Conservation (phyloP, 2,113 vertebrate species). For the Trachemys scripta region DNA sequence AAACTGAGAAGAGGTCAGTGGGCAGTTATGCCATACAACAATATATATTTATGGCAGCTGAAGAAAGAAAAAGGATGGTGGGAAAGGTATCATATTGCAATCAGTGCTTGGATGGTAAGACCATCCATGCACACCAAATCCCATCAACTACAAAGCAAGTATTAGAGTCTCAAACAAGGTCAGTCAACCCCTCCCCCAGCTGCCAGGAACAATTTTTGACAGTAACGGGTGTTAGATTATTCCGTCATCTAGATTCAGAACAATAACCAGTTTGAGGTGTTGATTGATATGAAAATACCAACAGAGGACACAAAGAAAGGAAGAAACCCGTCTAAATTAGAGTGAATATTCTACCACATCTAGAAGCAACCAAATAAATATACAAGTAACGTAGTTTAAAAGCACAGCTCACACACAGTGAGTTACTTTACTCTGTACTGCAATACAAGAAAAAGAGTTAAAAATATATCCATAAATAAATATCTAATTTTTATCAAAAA, state of each 20-base stretch:
- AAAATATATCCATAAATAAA: not conserved
- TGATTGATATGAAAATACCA: constrained; percentile 80
- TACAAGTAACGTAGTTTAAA: not conserved
- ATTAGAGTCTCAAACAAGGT: constrained; percentile 72
- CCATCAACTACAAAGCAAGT: constrained; percentile 71
- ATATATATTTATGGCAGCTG: not conserved
- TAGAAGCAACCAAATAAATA: constrained; percentile 38
- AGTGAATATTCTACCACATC: not conserved
- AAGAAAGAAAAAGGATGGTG: not conserved
- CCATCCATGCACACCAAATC: constrained; percentile 14
- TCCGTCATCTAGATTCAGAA: constrained; percentile 82
- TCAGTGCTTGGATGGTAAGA: constrained; percentile 23
- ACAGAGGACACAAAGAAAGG: constrained; percentile 61
- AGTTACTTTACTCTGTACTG: not conserved
- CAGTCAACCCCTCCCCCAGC: constrained; percentile 52
- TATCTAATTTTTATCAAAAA: accelerated
- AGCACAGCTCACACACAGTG: not conserved
- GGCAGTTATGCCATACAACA: not conserved
- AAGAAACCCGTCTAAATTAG: constrained; percentile 11
- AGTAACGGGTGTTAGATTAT: constrained; percentile 83
- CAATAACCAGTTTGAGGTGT: constrained; percentile 80
- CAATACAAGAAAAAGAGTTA: not conserved
- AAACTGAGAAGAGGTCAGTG: accelerated
- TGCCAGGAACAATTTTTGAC: constrained; percentile 80
- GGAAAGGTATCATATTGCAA: not conserved